A percentile compares a stretch with the other conserved stretches of the same genome.
Evolutionary conservation across 2,797 vertebrate genomes (phyloP).

Genomic region (Heliangelus exortis): DNA sequence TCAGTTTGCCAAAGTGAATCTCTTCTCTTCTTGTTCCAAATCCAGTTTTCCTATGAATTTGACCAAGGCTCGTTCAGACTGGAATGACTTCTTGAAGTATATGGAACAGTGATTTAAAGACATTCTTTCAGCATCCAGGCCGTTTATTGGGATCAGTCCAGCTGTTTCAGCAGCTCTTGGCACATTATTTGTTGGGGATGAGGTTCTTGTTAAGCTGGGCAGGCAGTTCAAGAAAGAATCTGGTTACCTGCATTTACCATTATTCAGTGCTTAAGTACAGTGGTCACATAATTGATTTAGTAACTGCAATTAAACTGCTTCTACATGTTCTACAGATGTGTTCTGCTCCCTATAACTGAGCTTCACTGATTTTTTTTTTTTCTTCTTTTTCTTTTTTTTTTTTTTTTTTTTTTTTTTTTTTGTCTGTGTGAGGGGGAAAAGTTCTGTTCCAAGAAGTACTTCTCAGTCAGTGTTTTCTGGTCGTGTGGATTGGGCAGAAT

Average conservation of each 20-base stretch:
- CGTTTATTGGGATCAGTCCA: background rate
- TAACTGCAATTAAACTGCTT: background rate
- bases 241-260: background rate
- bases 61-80: background rate
- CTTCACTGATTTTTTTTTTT: background rate
- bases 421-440: background rate
- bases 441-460: background rate
- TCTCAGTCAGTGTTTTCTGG: background rate
- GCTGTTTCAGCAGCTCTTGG: background rate
- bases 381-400: too few relatives aligned
- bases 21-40: background rate
- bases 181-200: background rate
- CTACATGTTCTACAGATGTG: background rate
- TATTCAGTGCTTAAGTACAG: background rate
- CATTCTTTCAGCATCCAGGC: background rate
- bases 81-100: background rate
- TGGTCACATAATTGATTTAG: background rate
- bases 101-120: background rate
- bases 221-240: background rate
- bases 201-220: background rate
- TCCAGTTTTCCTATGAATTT: background rate
- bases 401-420: background rate
- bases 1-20: background rate
- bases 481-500: background rate
- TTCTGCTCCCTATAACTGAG: rapidly evolving